Conservation (phyloP, 2,888 invertebrate species). For the Danaus chrysippus region DNA sequence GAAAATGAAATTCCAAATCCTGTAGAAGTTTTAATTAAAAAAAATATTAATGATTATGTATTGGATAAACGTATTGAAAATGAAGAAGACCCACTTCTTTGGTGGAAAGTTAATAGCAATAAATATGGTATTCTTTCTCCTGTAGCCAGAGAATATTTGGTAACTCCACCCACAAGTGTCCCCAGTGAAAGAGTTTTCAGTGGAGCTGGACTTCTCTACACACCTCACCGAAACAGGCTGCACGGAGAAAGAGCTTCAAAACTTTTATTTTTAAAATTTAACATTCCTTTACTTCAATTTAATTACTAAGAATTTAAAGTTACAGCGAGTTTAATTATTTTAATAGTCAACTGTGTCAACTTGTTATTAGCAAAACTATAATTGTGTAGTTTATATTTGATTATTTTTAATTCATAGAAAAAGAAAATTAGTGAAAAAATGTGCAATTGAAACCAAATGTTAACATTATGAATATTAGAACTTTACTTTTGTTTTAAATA, state of each 20-base stretch:
- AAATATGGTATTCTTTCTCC: slow-evolving; percentile 30
- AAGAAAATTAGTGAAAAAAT: too few species aligned
- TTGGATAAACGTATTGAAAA: slow-evolving; percentile 31
- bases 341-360: slow-evolving; percentile 15
- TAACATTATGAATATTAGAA: slow-evolving; percentile 15
- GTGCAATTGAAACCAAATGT: slow-evolving; percentile 19
- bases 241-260: too few species aligned
- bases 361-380: slow-evolving; percentile 18
- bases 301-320: too few species aligned
- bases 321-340: too few species aligned
- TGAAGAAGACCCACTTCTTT: slow-evolving; percentile 30
- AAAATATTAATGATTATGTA: slow-evolving; percentile 25
- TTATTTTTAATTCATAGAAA: slow-evolving; percentile 19
- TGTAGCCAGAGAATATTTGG: slow-evolving; percentile 33
- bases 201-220: too few species aligned
- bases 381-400: slow-evolving; percentile 19
- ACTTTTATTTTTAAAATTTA: too few species aligned
- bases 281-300: too few species aligned
- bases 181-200: slow-evolving; percentile 29
- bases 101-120: slow-evolving; percentile 31
- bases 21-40: slow-evolving; percentile 24
- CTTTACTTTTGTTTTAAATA: too few species aligned
- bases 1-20: slow-evolving; percentile 28
- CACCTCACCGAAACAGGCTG: too few species aligned
- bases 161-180: slow-evolving; percentile 33